Percentiles rank a stretch among this genome's conserved stretches.
Conservation (phyloP, 1,140 invertebrate genomes). For the Muscidifurax raptorellus region DNA sequence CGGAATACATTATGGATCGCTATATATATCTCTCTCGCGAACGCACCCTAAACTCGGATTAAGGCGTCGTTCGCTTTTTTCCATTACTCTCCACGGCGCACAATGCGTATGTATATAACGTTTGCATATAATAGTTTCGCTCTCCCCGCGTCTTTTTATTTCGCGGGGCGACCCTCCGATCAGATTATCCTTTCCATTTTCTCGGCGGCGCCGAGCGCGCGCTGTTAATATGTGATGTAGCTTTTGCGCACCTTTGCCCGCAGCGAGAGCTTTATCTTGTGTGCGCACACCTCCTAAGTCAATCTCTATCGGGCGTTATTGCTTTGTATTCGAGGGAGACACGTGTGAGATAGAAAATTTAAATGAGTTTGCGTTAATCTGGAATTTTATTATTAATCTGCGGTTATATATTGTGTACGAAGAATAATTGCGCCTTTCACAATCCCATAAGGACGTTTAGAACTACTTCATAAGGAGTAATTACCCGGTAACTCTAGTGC, state of each 20-base stretch:
- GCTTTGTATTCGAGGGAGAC: neutral
- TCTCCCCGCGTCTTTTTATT: neutral
- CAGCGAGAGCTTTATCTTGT: neutral
- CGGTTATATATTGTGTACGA: no score
- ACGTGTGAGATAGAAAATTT: neutral
- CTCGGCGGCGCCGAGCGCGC: neutral
- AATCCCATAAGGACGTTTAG: no score
- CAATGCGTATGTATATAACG: neutral
- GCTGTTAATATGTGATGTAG: neutral
- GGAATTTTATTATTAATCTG: no score
- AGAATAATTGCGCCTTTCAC: no score
- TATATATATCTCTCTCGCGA: neutral
- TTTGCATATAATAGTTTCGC: neutral
- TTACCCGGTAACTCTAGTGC: no score
- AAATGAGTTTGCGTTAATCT: no score
- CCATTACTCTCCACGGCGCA: conserved; percentile 2
- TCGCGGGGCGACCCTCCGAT: neutral
- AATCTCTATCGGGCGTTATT: conserved; percentile 17
- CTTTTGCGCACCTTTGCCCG: neutral
- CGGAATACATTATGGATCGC: conserved; percentile 36
- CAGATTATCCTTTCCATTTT: conserved; percentile 31
- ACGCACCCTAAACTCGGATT: conserved; percentile 9
- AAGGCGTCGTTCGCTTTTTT: conserved; percentile 6
- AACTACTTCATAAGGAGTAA: no score
- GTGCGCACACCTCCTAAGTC: neutral